Conservation (phyloP, 1,140 invertebrate genomes). For the Euglossa dilemma region DNA sequence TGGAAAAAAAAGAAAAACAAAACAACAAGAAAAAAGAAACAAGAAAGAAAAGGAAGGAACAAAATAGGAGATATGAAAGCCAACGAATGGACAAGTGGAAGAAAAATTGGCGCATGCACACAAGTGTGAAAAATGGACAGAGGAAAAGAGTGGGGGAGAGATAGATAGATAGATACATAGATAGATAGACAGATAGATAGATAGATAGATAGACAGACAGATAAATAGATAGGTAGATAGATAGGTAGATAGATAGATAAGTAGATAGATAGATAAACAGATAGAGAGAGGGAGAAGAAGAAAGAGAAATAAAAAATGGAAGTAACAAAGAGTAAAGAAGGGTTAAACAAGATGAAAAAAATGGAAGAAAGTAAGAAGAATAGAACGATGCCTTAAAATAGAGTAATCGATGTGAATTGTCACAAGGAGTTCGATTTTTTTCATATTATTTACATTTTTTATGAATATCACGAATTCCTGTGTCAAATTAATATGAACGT, state of each 20-base stretch:
- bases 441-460: neutral
- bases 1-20: neutral
- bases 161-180: too few species aligned
- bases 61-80: neutral
- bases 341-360: too few species aligned
- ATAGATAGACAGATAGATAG: too few species aligned
- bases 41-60: neutral
- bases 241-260: too few species aligned
- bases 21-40: neutral
- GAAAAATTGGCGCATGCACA: neutral
- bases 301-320: neutral
- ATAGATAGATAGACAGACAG: too few species aligned
- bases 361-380: neutral
- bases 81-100: neutral
- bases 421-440: neutral
- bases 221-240: too few species aligned
- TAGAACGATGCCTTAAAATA: constrained; percentile 1
- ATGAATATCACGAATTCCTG: too few species aligned
- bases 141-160: too few species aligned
- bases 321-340: too few species aligned
- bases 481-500: neutral
- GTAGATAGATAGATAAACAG: too few species aligned
- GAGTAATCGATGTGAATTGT: neutral
- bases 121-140: neutral
- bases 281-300: neutral